A percentile compares a stretch with the other conserved stretches of the same genome.
Conservation (phyloP, 2,888 invertebrate species). For the Nephrotoma flavescens region DNA sequence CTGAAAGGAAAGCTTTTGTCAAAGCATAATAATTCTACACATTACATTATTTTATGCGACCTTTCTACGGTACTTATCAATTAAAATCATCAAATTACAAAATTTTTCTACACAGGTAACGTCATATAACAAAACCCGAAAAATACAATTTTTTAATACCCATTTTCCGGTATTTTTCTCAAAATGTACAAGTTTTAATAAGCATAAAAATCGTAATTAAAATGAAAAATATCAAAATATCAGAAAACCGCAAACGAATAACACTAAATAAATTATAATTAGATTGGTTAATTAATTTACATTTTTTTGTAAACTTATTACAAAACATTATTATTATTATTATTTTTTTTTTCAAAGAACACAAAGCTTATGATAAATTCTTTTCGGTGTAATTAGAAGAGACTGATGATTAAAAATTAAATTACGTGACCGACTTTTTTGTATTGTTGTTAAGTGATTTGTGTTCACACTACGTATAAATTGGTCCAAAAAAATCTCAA, state of each 20-base stretch:
- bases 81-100: too few species aligned
- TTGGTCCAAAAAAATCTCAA: too few species aligned
- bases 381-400: background rate
- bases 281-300: background rate
- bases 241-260: background rate
- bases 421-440: background rate
- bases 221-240: background rate
- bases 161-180: background rate
- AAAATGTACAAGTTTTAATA: background rate
- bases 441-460: too few species aligned
- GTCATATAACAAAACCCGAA: too few species aligned
- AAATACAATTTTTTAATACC: background rate
- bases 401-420: background rate
- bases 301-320: background rate
- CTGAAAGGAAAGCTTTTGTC: too few species aligned
- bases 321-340: too few species aligned
- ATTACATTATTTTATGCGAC: too few species aligned
- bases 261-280: background rate
- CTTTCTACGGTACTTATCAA: too few species aligned
- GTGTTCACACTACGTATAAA: too few species aligned
- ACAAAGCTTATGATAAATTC: background rate
- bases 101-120: too few species aligned
- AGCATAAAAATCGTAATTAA: background rate
- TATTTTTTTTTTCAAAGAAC: background rate
- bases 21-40: too few species aligned